Evolutionary conservation across 2,797 vertebrate species (phyloP).

Genomic region (Fistularia tabacaria): DNA sequence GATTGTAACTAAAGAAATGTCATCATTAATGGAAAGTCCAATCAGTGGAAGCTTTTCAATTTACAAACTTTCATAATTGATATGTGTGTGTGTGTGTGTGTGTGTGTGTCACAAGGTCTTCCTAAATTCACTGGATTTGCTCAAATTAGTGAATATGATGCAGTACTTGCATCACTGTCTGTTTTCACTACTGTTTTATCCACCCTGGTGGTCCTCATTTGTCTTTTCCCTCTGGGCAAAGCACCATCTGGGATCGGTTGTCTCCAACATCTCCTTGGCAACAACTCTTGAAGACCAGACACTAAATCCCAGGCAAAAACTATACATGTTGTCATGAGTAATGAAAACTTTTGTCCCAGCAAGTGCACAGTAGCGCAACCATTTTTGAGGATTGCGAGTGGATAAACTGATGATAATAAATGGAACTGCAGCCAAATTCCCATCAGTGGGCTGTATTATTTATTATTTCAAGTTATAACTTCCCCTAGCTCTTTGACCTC

Average conservation of each 20-base stretch:
- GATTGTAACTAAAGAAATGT: slow-evolving; percentile 36
- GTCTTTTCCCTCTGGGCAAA: slow-evolving; percentile 57
- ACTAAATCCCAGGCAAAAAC: slow-evolving; percentile 48
- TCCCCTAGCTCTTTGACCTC: slow-evolving; percentile 68
- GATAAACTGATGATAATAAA: slow-evolving; percentile 51
- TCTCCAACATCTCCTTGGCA: slow-evolving; percentile 56
- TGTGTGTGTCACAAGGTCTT: not conserved
- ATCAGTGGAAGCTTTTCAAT: not conserved
- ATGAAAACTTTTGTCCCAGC: slow-evolving; percentile 47
- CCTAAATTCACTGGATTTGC: slow-evolving; percentile 2
- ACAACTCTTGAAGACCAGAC: slow-evolving; percentile 54
- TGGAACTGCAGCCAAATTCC: slow-evolving; percentile 67
- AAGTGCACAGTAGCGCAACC: slow-evolving; percentile 54
- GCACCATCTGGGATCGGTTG: slow-evolving; percentile 64
- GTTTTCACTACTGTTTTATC: slow-evolving; percentile 46
- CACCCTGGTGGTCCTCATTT: slow-evolving; percentile 61
- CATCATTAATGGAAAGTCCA: slow-evolving; percentile 22
- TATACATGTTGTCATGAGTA: slow-evolving; percentile 51
- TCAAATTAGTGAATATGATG: slow-evolving; percentile 19
- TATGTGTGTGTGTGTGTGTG: not conserved
- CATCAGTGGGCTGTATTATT: slow-evolving; percentile 65
- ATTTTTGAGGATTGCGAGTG: slow-evolving; percentile 22
- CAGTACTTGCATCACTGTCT: slow-evolving; percentile 15
- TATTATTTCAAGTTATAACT: slow-evolving; percentile 77
- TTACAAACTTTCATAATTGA: not conserved